phyloP scores from a whole-genome alignment of 2,113 vertebrate genomes.

The Scolopax mira region DNA sequence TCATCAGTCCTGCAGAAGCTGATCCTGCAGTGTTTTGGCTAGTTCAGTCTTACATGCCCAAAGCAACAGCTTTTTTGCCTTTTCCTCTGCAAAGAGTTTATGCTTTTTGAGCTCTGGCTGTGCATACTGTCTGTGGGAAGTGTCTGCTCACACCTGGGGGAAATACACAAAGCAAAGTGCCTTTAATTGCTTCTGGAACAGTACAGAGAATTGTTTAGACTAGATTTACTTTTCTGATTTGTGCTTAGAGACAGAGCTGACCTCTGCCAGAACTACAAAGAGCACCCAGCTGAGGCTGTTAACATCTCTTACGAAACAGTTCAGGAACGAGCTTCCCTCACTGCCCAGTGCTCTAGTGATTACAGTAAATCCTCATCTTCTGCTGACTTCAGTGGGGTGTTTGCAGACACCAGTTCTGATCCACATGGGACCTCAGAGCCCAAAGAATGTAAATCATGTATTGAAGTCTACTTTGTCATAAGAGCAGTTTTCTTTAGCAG shows the following conservation, averaged over 20 bases:
- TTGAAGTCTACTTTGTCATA: neutral
- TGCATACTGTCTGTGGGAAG: constrained; percentile 25
- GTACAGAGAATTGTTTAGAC: constrained; percentile 63
- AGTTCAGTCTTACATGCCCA: neutral
- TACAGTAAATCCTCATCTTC: constrained; percentile 63
- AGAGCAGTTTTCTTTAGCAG: neutral
- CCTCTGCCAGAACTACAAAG: constrained; percentile 64
- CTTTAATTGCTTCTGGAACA: constrained; percentile 64
- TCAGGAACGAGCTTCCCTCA: constrained; percentile 46
- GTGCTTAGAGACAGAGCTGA: constrained; percentile 56
- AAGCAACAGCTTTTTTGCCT: neutral
- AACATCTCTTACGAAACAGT: constrained; percentile 63
- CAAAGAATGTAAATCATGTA: constrained; percentile 6
- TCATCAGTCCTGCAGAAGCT: neutral
- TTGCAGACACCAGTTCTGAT: constrained; percentile 38
- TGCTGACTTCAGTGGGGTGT: constrained; percentile 61
- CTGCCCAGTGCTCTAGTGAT: constrained; percentile 27
- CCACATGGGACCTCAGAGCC: neutral
- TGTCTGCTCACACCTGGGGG: constrained; percentile 58
- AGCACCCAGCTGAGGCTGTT: constrained; percentile 62
- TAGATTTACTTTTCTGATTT: constrained; percentile 65
- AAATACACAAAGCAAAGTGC: constrained; percentile 51
- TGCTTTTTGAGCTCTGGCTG: constrained; percentile 13
- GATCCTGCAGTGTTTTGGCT: neutral
- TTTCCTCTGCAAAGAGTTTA: neutral